Percentiles rank a stretch among this genome's conserved stretches.
Conservation (phyloP, 2,888 invertebrate genomes). For the Hymenopus coronatus region DNA sequence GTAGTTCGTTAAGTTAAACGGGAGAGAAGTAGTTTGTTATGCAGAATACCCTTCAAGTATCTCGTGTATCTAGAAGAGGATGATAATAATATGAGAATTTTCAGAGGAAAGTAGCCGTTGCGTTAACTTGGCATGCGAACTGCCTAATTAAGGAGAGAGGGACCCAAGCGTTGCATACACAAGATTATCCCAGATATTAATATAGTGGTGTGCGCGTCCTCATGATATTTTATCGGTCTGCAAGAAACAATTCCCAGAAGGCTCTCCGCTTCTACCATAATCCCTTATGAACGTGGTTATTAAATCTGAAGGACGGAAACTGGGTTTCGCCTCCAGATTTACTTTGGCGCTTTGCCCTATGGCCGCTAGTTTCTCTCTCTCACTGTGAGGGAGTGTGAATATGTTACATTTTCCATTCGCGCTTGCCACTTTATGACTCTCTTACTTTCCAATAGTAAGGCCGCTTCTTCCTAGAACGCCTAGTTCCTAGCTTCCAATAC, state of each 20-base stretch:
- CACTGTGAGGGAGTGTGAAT: not conserved
- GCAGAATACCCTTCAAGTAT: not conserved
- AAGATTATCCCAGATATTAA: not conserved
- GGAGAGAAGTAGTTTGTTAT: not conserved
- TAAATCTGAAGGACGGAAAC: not conserved
- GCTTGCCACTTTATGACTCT: no score
- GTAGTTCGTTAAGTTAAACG: no score
- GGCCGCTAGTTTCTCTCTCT: not conserved
- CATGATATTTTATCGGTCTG: not conserved
- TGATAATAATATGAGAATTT: not conserved
- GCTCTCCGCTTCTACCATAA: not conserved
- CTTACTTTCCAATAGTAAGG: not conserved
- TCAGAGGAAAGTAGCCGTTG: not conserved
- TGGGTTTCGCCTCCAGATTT: not conserved
- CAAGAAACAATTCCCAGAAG: conserved; percentile 8
- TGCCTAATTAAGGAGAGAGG: not conserved
- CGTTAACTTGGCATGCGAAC: not conserved
- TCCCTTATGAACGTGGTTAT: not conserved
- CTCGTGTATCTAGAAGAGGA: not conserved
- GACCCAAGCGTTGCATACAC: not conserved
- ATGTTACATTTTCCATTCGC: not conserved
- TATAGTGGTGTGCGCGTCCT: not conserved
- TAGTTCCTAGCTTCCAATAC: not conserved
- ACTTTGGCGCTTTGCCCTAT: conserved; percentile 4
- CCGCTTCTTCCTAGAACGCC: not conserved